phyloP scores from a whole-genome alignment of 1,140 invertebrate species.

The Rhagoletis zephyria region DNA sequence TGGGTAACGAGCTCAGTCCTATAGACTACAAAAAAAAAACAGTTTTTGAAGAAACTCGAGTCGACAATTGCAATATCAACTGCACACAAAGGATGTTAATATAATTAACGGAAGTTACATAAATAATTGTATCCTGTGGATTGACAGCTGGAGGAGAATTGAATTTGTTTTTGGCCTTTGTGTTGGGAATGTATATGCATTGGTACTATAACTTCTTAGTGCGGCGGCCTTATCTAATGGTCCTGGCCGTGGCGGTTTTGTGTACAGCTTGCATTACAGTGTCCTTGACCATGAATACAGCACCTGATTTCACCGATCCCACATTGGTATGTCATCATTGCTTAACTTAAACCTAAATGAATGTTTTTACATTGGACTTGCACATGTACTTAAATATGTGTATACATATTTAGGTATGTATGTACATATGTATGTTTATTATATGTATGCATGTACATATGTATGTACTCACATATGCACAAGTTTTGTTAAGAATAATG shows the following conservation, averaged over 20 bases:
- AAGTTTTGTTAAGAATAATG: too few species aligned
- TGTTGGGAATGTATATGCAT: conserved; percentile 67
- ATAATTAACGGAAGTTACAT: neutral
- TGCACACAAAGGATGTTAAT: neutral
- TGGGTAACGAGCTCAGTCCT: too few species aligned
- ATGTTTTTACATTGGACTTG: too few species aligned
- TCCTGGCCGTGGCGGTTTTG: conserved; percentile 80
- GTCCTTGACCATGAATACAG: conserved; percentile 79
- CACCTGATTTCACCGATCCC: conserved; percentile 86
- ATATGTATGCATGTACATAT: too few species aligned
- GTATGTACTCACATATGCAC: too few species aligned
- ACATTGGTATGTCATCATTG: conserved; percentile 75
- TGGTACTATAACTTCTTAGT: conserved; percentile 80
- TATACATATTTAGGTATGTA: too few species aligned
- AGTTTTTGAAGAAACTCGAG: neutral
- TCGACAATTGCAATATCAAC: neutral
- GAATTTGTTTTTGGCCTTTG: neutral
- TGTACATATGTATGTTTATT: too few species aligned
- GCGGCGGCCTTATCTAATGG: conserved; percentile 82
- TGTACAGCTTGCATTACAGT: conserved; percentile 82
- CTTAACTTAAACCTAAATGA: neutral
- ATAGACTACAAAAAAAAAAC: too few species aligned
- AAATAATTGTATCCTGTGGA: neutral
- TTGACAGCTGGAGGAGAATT: neutral
- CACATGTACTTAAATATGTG: too few species aligned